A percentile compares a stretch with the other conserved stretches of the same genome.
phyloP scores from a whole-genome alignment of 2,797 vertebrate genomes.

The Corythornis leucogaster region DNA sequence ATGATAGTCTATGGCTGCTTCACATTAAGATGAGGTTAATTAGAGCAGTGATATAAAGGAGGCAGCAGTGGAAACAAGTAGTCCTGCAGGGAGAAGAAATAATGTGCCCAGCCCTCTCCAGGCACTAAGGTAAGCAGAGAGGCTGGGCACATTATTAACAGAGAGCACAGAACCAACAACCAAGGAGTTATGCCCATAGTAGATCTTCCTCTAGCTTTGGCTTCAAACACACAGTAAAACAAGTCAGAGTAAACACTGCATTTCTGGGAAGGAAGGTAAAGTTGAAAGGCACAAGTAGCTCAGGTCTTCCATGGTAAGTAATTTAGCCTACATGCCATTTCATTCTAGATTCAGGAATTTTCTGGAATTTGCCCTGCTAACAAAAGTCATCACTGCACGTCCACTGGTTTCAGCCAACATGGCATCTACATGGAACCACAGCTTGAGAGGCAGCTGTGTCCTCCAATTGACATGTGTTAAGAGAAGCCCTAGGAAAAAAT shows the following conservation, averaged over 20 bases:
- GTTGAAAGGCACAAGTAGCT: not conserved
- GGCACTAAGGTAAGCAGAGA: not conserved
- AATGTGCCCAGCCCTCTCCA: not conserved
- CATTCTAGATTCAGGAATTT: not conserved
- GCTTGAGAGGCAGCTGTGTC: not conserved
- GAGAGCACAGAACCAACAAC: not conserved
- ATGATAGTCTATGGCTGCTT: not conserved
- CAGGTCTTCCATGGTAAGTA: not conserved
- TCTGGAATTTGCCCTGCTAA: not conserved
- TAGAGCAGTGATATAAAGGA: not conserved
- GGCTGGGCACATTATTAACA: not conserved
- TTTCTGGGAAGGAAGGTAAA: not conserved
- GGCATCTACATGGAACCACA: not conserved
- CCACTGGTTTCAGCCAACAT: not conserved
- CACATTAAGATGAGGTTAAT: constrained; percentile 1
- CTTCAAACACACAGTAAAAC: not conserved
- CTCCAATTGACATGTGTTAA: not conserved
- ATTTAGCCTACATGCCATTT: not conserved
- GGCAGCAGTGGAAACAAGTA: not conserved
- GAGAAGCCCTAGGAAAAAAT: not conserved
- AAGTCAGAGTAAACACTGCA: not conserved
- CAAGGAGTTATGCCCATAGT: not conserved
- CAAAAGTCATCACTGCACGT: not conserved
- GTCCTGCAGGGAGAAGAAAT: not conserved
- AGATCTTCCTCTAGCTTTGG: not conserved